These are phyloP conservation scores for Sarcophaga peregrina DNA, from an alignment of 1,140 invertebrate genomes.

Conservation along the genomic window DNA sequence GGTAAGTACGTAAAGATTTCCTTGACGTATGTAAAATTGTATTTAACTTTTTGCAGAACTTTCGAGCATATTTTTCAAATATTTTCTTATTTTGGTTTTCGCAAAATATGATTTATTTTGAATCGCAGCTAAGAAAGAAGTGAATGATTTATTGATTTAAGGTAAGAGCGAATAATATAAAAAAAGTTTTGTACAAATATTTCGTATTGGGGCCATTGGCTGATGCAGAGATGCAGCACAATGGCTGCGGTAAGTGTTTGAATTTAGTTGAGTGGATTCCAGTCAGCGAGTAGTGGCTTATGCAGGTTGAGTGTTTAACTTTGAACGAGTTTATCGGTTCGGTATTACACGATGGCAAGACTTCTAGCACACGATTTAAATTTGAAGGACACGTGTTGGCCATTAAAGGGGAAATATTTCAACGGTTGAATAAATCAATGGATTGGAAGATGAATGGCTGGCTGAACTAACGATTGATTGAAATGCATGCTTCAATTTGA, in stretches of 20 bases:
- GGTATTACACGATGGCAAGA: not conserved
- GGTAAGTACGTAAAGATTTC: too few species aligned
- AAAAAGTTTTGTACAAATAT: too few species aligned
- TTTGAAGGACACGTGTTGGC: slow-evolving; percentile 22
- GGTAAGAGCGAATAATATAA: too few species aligned
- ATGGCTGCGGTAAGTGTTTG: not conserved
- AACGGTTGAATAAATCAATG: not conserved
- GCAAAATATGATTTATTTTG: too few species aligned
- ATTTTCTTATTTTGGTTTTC: too few species aligned
- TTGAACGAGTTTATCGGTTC: slow-evolving; percentile 9
- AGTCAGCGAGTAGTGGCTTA: not conserved
- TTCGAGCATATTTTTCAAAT: too few species aligned
- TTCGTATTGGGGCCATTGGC: not conserved
- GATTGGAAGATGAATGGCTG: not conserved
- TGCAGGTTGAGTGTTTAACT: not conserved
- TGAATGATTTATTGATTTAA: too few species aligned
- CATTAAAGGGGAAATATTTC: not conserved
- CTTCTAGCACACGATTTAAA: not conserved
- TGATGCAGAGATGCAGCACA: too few species aligned
- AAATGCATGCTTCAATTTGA: not conserved
- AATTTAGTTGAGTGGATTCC: not conserved
- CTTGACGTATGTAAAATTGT: too few species aligned
- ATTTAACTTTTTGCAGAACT: too few species aligned
- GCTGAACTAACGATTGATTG: not conserved
- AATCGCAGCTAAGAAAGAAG: too few species aligned